These are phyloP conservation scores for Beris chalybata DNA, from an alignment of 2,888 invertebrate species.

Conservation along the genomic window DNA sequence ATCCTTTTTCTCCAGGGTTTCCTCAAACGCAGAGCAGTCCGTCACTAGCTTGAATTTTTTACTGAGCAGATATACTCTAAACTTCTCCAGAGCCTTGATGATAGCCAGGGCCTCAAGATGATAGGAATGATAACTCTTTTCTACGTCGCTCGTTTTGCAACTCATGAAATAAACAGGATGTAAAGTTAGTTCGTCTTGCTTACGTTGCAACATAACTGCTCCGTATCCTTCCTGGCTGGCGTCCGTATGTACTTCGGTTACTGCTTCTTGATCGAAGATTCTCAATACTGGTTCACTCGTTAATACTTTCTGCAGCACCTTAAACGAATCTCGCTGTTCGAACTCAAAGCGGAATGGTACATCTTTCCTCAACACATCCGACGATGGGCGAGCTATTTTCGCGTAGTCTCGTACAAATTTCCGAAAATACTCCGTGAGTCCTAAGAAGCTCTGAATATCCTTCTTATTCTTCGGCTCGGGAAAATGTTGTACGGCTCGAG, in stretches of 20 bases:
- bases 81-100: conserved; percentile 40
- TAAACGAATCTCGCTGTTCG: not conserved
- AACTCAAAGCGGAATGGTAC: not conserved
- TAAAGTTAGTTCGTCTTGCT: not conserved
- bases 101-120: conserved; percentile 32
- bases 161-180: conserved; percentile 32
- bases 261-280: conserved; percentile 13
- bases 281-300: conserved; percentile 15
- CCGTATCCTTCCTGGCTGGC: conserved; percentile 8
- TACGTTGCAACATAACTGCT: conserved; percentile 15
- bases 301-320: too few species aligned
- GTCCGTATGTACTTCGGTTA: conserved; percentile 24
- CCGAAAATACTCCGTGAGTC: not conserved
- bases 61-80: too few species aligned
- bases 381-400: not conserved
- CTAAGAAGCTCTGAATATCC: conserved; percentile 15
- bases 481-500: too few species aligned
- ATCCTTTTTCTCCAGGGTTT: too few species aligned
- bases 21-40: too few species aligned
- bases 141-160: conserved; percentile 23
- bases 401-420: too few species aligned
- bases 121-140: conserved; percentile 26
- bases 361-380: conserved; percentile 10
- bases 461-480: not conserved
- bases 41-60: too few species aligned